Evolutionary conservation across 2,888 invertebrate species (phyloP).

Genomic region (Lepidochitona cinerea): DNA sequence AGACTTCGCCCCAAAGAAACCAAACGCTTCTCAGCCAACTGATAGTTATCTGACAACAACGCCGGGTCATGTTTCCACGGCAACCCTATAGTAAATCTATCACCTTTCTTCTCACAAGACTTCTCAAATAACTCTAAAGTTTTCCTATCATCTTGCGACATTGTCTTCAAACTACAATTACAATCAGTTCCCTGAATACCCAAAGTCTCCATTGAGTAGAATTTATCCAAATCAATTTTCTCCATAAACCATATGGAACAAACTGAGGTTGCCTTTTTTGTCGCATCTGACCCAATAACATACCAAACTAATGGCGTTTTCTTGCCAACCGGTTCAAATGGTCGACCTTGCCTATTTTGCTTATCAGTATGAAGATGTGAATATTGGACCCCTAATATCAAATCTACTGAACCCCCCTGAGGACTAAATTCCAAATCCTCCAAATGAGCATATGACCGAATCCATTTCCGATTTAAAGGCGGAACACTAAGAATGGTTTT

Average conservation of each 20-base stretch:
- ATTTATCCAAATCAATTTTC: slow-evolving; percentile 9
- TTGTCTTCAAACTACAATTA: neutral
- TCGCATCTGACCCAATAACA: slow-evolving; percentile 15
- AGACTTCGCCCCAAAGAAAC: slow-evolving; percentile 6
- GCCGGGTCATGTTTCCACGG: slow-evolving; percentile 17
- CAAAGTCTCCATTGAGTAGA: slow-evolving; percentile 17
- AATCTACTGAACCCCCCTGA: neutral
- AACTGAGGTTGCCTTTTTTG: neutral
- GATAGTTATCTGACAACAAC: neutral
- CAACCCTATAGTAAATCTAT: slow-evolving; percentile 6
- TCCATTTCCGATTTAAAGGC: neutral
- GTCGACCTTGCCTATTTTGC: neutral
- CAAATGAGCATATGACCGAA: neutral
- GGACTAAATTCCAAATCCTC: neutral
- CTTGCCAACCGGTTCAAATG: slow-evolving; percentile 16
- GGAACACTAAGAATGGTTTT: slow-evolving; percentile 13
- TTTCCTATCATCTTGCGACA: neutral
- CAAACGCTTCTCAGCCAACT: slow-evolving; percentile 9
- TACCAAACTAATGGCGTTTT: slow-evolving; percentile 16
- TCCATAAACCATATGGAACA: slow-evolving; percentile 11
- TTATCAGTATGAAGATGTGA: neutral
- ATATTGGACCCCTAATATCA: neutral
- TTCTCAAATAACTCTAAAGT: slow-evolving; percentile 3
- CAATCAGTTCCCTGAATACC: slow-evolving; percentile 8
- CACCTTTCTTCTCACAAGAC: neutral